Conservation (phyloP, 53 echinoderm and acorn worm genomes). For the Luidia sarsii region DNA sequence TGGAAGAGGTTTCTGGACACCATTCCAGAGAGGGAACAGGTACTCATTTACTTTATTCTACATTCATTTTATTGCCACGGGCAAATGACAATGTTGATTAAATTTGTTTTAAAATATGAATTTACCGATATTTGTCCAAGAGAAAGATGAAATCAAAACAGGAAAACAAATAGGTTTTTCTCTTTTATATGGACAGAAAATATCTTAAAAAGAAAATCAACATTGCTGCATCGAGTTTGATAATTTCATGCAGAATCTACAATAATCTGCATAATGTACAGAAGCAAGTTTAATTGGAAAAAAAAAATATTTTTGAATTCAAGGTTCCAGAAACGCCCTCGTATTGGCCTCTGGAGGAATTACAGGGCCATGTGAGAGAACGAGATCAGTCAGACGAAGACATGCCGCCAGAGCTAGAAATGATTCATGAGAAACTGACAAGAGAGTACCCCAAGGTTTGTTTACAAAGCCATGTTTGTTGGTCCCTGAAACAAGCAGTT, state of each 20-base stretch:
- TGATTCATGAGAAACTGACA: neutral
- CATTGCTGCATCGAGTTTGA: too few relatives aligned
- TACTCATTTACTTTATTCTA: neutral
- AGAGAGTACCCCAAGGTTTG: slow-evolving; percentile 3
- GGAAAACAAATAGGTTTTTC: too few relatives aligned
- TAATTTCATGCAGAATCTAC: neutral
- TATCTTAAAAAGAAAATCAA: too few relatives aligned
- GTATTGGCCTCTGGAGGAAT: neutral
- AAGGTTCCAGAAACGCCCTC: neutral
- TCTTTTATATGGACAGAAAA: too few relatives aligned
- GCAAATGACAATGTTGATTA: neutral
- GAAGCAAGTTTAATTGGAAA: neutral
- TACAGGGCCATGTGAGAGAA: neutral
- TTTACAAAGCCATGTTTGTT: neutral
- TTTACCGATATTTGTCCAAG: neutral
- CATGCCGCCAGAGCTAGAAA: neutral
- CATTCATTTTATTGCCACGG: neutral
- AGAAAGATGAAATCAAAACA: neutral
- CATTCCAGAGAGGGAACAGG: too few relatives aligned
- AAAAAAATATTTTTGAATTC: neutral
- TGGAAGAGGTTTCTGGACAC: too few relatives aligned
- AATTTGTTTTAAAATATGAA: neutral
- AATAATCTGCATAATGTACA: neutral
- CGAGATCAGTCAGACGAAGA: neutral
- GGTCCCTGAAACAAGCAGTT: too few relatives aligned